Base-by-base conservation (phyloP, 2,113 vertebrate genomes). In the Xiphorhynchus elegans region DNA sequence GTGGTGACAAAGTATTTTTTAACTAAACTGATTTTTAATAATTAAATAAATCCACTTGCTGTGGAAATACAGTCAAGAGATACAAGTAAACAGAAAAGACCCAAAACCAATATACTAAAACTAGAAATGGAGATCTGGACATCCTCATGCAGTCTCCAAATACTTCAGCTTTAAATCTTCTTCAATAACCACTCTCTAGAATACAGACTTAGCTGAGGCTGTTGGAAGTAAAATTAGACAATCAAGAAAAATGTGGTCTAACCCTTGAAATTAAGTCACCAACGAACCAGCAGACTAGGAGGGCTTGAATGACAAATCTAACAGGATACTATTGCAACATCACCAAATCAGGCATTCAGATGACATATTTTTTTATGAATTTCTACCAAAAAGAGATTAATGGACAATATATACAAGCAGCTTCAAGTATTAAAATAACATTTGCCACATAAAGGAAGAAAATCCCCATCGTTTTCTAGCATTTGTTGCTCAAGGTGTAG, bases 381-480 rank as follows among this genome's bases (percentile, higher is more conserved):
- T 92, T 88, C 15, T 77, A 13, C 62, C 3, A 83, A 63, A 89
- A 89, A 39, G 2, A 42, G 24, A 16, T 73, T 53, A 56, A 68
- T 25, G 19, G 9, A 59, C 85, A 88, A 87, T 13, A 13, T 53
- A 55, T 26, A 74, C 10, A 87, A 76, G 13, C 21, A 18, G 20
- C 6, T 91, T 76, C 12, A 28, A 5, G n/a, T 75, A 11, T 47
- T 52, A 62, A 80, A 81, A 53, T 17, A 70, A 37, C 37, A 39
- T 26, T 50, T 77, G 10, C 2, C 46, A 46, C 68, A 58, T 17
- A 69, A 37, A 29, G 4, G 7, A 20, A 9, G 28, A 47, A 58
- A 20, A 0, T 3, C 4, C 3, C 1, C 0, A 17, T 24, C 14
- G 21, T 72, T 56, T 64, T 44, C 50, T 56, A 58, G 6, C 6